phyloP scores from a whole-genome alignment of 2,797 vertebrate genomes.

The Sebastes ruberrimus region DNA sequence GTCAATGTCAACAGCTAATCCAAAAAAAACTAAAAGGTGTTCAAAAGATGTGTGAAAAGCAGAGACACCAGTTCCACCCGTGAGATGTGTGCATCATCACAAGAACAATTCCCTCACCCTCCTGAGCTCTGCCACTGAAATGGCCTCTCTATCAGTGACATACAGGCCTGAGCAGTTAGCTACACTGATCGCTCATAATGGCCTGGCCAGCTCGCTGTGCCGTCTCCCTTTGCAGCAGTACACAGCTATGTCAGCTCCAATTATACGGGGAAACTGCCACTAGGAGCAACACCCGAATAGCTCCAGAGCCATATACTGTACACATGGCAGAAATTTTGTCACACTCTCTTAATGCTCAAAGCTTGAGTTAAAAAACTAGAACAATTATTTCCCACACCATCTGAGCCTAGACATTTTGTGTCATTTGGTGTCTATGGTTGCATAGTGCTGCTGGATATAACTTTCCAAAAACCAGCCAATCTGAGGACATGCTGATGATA shows the following conservation, averaged over 20 bases:
- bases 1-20: not conserved
- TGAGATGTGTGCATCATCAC: not conserved
- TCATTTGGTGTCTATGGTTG: not conserved
- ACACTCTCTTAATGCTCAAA: not conserved
- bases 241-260: constrained; percentile 19
- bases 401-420: not conserved
- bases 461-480: not conserved
- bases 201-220: not conserved
- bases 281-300: not conserved
- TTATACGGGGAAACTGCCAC: constrained; percentile 9
- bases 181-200: constrained; percentile 12
- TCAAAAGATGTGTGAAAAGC: not conserved
- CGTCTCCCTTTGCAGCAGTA: constrained; percentile 27
- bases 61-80: not conserved
- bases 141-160: constrained; percentile 12
- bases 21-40: not conserved
- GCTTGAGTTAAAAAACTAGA: not conserved
- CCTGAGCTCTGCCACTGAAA: constrained; percentile 1
- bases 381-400: not conserved
- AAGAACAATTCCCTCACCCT: not conserved
- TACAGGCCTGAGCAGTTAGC: constrained; percentile 21
- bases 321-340: not conserved
- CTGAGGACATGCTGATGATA: not conserved
- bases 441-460: not conserved
- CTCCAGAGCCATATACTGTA: not conserved